phyloP scores from a whole-genome alignment of 2,888 invertebrate species.

The Aricia artaxerxes region DNA sequence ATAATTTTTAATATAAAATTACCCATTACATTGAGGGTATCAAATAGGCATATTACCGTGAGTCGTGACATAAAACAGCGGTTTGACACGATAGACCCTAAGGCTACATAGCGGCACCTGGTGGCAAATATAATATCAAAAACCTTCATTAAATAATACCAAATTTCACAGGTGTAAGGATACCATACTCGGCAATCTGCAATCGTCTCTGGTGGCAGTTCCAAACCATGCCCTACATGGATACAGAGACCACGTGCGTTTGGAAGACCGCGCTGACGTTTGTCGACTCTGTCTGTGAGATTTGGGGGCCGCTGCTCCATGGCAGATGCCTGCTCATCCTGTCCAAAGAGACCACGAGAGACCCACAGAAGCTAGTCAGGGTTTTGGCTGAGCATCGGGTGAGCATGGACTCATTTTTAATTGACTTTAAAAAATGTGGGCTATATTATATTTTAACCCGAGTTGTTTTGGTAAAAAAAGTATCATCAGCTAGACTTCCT shows the following conservation, averaged over 20 bases:
- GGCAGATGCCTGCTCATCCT: constrained; percentile 86
- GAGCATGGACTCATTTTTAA: constrained; percentile 18
- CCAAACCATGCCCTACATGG: constrained; percentile 86
- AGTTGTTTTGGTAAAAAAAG: no score
- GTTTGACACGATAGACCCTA: no score
- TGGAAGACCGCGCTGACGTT: constrained; percentile 96
- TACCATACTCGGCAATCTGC: constrained; percentile 87
- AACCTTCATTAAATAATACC: no score
- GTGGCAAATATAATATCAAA: no score
- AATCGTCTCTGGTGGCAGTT: constrained; percentile 95
- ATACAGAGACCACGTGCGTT: constrained; percentile 85
- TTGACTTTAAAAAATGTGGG: no score
- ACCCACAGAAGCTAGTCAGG: constrained; percentile 87
- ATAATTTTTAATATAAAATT: no score
- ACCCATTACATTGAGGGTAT: no score
- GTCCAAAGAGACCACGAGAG: constrained; percentile 85
- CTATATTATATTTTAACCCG: no score
- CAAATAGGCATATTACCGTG: no score
- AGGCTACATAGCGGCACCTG: no score
- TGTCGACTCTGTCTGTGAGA: constrained; percentile 93
- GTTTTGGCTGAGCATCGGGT: constrained; percentile 86
- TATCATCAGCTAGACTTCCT: no score
- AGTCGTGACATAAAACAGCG: no score
- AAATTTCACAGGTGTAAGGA: constrained; percentile 84
- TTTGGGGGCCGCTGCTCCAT: constrained; percentile 91